A percentile compares a stretch with the other conserved stretches of the same genome.
phyloP scores from a whole-genome alignment of 1,140 invertebrate genomes.

The Pogonomyrmex californicus region DNA sequence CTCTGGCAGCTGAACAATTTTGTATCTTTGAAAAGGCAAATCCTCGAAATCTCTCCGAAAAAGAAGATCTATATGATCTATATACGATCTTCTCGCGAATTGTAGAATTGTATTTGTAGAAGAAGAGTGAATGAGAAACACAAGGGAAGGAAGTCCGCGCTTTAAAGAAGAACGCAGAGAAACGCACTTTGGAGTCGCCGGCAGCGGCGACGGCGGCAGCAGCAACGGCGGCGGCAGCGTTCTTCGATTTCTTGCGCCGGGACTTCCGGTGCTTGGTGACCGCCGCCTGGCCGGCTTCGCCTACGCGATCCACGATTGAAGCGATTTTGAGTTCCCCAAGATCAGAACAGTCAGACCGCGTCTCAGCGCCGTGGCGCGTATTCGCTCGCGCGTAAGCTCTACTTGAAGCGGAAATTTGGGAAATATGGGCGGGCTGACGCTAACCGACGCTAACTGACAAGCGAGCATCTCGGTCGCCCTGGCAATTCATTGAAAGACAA shows the following conservation, averaged over 20 bases:
- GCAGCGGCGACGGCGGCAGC: constrained; percentile 61
- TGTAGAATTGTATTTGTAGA: background rate
- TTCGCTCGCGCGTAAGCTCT: constrained; percentile 13
- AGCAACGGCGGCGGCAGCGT: constrained; percentile 68
- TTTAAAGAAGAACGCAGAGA: constrained; percentile 16
- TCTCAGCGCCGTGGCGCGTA: constrained; percentile 23
- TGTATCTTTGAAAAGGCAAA: background rate
- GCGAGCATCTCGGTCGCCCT: constrained; percentile 46
- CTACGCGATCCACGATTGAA: constrained; percentile 77
- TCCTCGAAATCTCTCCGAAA: background rate
- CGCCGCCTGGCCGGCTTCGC: constrained; percentile 74
- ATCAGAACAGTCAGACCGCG: constrained; percentile 1
- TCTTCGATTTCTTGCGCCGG: constrained; percentile 80
- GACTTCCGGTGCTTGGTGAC: constrained; percentile 78
- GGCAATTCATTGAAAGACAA: constrained; percentile 41
- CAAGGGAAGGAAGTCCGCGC: background rate
- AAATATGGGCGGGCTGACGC: background rate
- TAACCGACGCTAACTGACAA: background rate
- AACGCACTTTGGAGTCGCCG: constrained; percentile 75
- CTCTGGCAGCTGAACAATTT: background rate
- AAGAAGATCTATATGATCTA: background rate
- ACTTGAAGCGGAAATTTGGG: constrained; percentile 5
- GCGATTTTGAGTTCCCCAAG: constrained; percentile 56
- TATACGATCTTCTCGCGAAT: background rate
- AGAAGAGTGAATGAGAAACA: background rate